Base-by-base conservation (phyloP, 2,888 invertebrate genomes). In the Trachelus stipa region DNA sequence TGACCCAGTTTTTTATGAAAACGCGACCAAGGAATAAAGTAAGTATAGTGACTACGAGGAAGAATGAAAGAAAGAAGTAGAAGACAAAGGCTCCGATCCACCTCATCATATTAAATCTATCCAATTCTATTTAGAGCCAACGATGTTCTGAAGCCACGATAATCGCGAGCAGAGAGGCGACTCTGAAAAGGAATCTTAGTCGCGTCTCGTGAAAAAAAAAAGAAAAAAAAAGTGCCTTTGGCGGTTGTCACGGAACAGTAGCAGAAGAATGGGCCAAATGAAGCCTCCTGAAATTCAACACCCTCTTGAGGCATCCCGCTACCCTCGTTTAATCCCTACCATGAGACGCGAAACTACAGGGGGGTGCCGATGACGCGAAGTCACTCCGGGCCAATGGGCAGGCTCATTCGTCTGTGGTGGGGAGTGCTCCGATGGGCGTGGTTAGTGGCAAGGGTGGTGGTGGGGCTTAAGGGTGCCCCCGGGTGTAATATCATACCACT, bases 401-500 rank as follows among this genome's bases (percentile, higher is more conserved):
- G 87, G 84, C 86, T 87, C 79, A 77, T 77, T 78, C 40, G 40
- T 86, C 80, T 83, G 85, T 88, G 88, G 87, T 85, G 82, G 85
- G 85, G 69, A 15, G 69, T 31, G 30, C 15, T 69, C 83, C 84
- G 85, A 86, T 83, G 90, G 90, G 90, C 90, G 90, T 90, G 90
- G 90, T 84, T 84, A 85, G 68, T 34, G 40, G 37, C 33, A 56
- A 75, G 71, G n/a, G n/a, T n/a, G 40, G 75, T 77, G 40, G 78
- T 85, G 83, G 84, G 82, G 84, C 83, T 85, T 83, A 85, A 87
- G 87, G 87, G 85, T 87, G 90, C 90, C 89, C 85, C 88, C 87
- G 90, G 90, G 89, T 91, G 89, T 90, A 90, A 91, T 91, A 91
- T 90, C 90, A 90, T 91, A 90, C 90, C 89, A 88, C 90, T 88